These are phyloP conservation scores for Sthenelais limicola DNA, from an alignment of 2,888 invertebrate species.

Conservation along the genomic window DNA sequence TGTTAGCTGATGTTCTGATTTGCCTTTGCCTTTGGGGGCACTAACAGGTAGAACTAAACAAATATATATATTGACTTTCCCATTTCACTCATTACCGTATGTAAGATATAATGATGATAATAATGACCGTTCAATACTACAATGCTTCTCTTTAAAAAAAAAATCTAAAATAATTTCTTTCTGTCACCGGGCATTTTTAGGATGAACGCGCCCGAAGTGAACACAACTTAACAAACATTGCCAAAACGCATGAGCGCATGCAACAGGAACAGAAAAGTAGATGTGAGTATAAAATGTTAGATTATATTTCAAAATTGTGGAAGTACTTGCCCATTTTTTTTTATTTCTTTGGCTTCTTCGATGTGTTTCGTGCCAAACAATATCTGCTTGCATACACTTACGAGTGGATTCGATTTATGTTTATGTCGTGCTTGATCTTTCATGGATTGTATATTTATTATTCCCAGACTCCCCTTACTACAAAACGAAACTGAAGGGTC, in stretches of 20 bases:
- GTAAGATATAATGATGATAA: no score
- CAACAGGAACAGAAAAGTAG: conserved; percentile 71
- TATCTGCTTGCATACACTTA: background rate
- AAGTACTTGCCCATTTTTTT: background rate
- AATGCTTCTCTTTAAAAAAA: no score
- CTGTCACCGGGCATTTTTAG: no score
- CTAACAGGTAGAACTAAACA: no score
- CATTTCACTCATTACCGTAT: no score
- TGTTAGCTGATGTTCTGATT: no score
- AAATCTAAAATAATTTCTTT: no score
- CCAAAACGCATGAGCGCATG: conserved; percentile 82
- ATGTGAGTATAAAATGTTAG: conserved; percentile 22
- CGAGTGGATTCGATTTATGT: background rate
- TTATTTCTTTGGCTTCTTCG: background rate
- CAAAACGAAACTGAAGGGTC: conserved; percentile 83
- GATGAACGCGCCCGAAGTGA: conserved; percentile 85
- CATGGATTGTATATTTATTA: conserved; percentile 1
- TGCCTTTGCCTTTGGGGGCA: no score
- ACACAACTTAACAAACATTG: conserved; percentile 83
- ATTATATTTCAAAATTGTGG: background rate
- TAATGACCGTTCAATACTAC: no score
- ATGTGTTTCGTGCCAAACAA: background rate
- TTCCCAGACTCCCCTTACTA: conserved; percentile 71
- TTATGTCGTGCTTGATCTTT: background rate
- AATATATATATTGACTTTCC: no score